These are phyloP conservation scores for Etheostoma perlongum DNA, from an alignment of 2,797 vertebrate species.

Conservation along the genomic window DNA sequence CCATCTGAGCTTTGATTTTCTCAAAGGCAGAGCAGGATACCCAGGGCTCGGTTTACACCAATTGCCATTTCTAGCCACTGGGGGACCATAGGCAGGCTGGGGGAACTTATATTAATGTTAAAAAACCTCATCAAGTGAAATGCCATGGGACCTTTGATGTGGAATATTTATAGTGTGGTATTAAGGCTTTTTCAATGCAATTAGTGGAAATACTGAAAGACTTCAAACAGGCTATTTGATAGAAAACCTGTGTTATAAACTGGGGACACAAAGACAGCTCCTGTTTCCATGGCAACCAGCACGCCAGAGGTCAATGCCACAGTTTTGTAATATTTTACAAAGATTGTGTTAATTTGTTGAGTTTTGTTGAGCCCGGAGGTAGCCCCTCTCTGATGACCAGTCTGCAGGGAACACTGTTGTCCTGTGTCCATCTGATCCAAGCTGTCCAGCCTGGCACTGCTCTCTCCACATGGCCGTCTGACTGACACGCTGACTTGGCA, in stretches of 20 bases:
- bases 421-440: slow-evolving; percentile 43
- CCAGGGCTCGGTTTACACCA: no score
- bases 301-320: neutral
- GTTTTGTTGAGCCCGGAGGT: slow-evolving; percentile 2
- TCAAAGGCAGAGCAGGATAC: no score
- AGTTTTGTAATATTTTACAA: neutral
- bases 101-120: no score
- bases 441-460: slow-evolving; percentile 52
- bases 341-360: no score
- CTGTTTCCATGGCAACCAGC: neutral
- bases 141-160: no score
- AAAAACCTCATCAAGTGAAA: no score
- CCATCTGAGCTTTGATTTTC: no score
- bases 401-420: slow-evolving; percentile 33
- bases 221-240: no score
- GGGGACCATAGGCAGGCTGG: no score
- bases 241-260: no score
- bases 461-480: slow-evolving; percentile 58
- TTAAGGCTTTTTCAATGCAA: neutral
- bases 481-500: slow-evolving; percentile 61
- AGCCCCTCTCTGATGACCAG: slow-evolving; percentile 25
- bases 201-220: neutral
- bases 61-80: no score
- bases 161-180: neutral
- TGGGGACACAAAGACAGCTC: no score